These are phyloP conservation scores for Mastomys natalensis DNA, from an alignment of 2,113 vertebrate species.

Conservation along the genomic window DNA sequence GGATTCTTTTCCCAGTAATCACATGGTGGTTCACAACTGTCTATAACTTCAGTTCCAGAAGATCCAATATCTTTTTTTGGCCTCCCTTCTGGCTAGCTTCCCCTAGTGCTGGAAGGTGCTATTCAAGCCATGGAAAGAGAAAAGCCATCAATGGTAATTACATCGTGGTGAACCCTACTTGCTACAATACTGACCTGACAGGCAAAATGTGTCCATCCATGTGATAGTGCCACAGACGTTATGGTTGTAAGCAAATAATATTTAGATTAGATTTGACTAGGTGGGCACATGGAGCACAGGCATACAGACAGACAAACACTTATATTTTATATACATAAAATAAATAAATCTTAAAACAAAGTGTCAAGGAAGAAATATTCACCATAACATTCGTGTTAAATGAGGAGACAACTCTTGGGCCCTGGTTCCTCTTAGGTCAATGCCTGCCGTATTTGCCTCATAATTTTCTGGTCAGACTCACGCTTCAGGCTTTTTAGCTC, in stretches of 20 bases:
- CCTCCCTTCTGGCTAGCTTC: not conserved
- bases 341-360: not conserved
- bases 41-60: not conserved
- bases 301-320: not conserved
- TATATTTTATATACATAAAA: not conserved
- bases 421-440: constrained; percentile 1
- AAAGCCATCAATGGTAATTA: not conserved
- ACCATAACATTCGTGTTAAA: not conserved
- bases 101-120: not conserved
- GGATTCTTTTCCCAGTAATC: not conserved
- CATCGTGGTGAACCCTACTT: not conserved
- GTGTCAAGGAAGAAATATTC: not conserved
- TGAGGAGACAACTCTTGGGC: not conserved
- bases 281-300: not conserved
- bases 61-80: not conserved
- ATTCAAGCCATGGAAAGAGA: not conserved
- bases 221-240: not conserved
- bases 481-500: constrained; percentile 64
- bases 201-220: no score
- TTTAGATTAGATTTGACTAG: not conserved
- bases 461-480: constrained; percentile 69
- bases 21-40: not conserved
- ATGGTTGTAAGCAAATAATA: not conserved
- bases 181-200: not conserved
- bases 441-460: constrained; percentile 24